phyloP scores from a whole-genome alignment of 2,797 vertebrate genomes.

The Pelodytes ibericus region DNA sequence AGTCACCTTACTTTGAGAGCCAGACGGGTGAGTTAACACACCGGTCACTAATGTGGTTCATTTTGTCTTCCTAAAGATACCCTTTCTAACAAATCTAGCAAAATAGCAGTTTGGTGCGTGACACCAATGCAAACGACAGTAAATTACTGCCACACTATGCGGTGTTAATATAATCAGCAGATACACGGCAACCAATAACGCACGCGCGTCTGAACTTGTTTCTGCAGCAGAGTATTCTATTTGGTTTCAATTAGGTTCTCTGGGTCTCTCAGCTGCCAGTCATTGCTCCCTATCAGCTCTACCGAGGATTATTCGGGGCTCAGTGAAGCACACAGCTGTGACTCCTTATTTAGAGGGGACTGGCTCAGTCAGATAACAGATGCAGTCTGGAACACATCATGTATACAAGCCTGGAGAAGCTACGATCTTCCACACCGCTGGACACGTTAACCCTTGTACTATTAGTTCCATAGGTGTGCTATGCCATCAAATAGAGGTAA shows the following conservation, averaged over 20 bases:
- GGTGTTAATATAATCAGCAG: constrained; percentile 41
- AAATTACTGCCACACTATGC: constrained; percentile 17
- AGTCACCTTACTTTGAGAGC: no score
- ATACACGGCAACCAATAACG: constrained; percentile 36
- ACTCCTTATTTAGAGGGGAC: constrained; percentile 46
- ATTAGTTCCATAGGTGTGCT: not conserved
- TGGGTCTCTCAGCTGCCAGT: constrained; percentile 41
- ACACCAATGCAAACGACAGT: constrained; percentile 7
- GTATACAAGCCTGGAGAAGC: constrained; percentile 24
- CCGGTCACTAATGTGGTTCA: no score
- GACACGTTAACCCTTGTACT: constrained; percentile 4
- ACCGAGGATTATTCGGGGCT: constrained; percentile 36
- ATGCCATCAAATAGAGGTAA: not conserved
- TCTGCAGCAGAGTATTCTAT: constrained; percentile 36
- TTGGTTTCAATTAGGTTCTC: constrained; percentile 45
- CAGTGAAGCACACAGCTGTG: constrained; percentile 51
- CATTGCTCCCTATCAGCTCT: constrained; percentile 38
- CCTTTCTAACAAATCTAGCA: not conserved
- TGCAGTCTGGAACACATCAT: constrained; percentile 46
- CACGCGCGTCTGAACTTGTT: constrained; percentile 33
- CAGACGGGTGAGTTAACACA: no score
- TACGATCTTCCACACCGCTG: constrained; percentile 13
- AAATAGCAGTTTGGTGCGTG: not conserved
- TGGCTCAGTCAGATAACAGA: constrained; percentile 49
- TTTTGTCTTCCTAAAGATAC: not conserved